These are phyloP conservation scores for Siniperca scherzeri DNA, from an alignment of 2,797 vertebrate species.

Conservation along the genomic window DNA sequence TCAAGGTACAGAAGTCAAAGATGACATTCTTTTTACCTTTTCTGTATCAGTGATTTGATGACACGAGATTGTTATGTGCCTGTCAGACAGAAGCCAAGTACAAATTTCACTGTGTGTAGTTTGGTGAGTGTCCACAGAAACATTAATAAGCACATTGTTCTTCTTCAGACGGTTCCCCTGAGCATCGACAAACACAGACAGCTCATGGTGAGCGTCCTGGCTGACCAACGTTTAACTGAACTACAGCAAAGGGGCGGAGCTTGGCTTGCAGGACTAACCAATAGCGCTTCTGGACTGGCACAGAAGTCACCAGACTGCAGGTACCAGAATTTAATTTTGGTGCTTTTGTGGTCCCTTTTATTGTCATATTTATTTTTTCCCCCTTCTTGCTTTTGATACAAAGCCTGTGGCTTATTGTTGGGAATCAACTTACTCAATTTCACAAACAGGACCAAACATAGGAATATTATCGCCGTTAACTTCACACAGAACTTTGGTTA, in stretches of 20 bases:
- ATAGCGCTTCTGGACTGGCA: slow-evolving; percentile 78
- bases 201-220: slow-evolving; percentile 89
- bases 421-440: background rate
- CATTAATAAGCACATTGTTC: background rate
- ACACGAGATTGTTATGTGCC: background rate
- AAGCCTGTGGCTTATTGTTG: background rate
- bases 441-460: background rate
- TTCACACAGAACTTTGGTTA: background rate
- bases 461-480: background rate
- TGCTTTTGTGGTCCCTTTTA: background rate
- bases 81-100: background rate
- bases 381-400: background rate
- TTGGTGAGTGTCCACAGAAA: background rate
- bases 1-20: slow-evolving; percentile 73
- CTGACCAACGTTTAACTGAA: slow-evolving; percentile 88
- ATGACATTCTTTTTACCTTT: background rate
- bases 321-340: slow-evolving; percentile 68
- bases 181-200: slow-evolving; percentile 87
- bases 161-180: slow-evolving; percentile 80
- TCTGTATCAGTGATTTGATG: background rate
- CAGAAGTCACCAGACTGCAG: slow-evolving; percentile 89
- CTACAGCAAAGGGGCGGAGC: slow-evolving; percentile 91
- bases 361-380: background rate
- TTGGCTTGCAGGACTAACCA: slow-evolving; percentile 89
- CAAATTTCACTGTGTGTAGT: background rate